Evolutionary conservation across 64 coral and sea anemone species (phyloP).

Genomic region (Stylophora pistillata): DNA sequence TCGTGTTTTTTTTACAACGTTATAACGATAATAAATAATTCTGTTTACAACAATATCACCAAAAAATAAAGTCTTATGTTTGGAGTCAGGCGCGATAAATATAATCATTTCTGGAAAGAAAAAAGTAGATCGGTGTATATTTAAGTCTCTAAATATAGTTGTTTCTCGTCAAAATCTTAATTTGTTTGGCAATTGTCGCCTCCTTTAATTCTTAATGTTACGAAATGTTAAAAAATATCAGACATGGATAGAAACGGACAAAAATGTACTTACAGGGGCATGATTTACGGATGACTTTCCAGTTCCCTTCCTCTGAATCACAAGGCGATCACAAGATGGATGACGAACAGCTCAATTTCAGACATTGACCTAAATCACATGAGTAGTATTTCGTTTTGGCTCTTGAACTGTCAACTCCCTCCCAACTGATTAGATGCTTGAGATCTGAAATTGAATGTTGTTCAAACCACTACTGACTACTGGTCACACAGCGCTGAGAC

Average conservation of each 20-base stretch:
- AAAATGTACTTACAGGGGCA: neutral
- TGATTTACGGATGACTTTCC: neutral
- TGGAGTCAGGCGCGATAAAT: neutral
- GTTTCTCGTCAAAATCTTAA: too few species aligned
- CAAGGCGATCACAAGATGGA: neutral
- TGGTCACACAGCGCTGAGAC: neutral
- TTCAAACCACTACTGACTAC: neutral
- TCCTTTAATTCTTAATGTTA: too few species aligned
- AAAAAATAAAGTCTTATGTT: neutral
- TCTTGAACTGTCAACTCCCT: too few species aligned
- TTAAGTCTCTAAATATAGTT: neutral
- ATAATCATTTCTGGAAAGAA: neutral
- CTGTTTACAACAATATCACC: neutral
- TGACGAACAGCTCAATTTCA: neutral
- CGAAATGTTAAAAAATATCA: neutral
- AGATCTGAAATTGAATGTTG: neutral
- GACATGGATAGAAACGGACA: neutral
- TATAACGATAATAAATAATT: neutral
- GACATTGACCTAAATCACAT: neutral
- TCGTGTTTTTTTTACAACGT: neutral
- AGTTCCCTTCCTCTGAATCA: neutral
- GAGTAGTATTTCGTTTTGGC: neutral
- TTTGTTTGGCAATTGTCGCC: too few species aligned
- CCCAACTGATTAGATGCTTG: neutral
- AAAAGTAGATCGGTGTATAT: neutral